A percentile compares a stretch with the other conserved stretches of the same genome.
Evolutionary conservation across 2,888 invertebrate species (phyloP).

Genomic region (Monopis laevigella): DNA sequence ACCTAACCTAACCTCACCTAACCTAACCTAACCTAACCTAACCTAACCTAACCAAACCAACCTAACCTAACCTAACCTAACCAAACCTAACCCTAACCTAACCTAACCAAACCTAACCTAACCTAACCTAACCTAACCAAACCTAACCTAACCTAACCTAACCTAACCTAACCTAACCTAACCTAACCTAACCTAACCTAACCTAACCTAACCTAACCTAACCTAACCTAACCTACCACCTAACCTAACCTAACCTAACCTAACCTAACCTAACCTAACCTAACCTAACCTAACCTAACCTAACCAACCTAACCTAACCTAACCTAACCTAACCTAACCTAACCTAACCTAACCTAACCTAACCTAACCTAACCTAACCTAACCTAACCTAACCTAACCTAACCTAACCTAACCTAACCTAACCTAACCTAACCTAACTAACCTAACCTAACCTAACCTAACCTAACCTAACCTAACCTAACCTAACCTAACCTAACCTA

Average conservation of each 20-base stretch:
- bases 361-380: conserved; percentile 16
- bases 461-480: conserved; percentile 16
- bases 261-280: not conserved
- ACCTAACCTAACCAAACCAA: conserved; percentile 7
- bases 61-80: conserved; percentile 1
- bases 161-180: conserved; percentile 20
- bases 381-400: conserved; percentile 17
- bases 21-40: conserved; percentile 1
- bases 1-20: conserved; percentile 19
- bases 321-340: conserved; percentile 17
- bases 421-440: conserved; percentile 11
- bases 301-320: conserved; percentile 3
- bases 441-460: not conserved
- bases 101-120: conserved; percentile 1
- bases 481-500: conserved; percentile 16
- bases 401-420: conserved; percentile 16
- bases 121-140: conserved; percentile 19
- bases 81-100: conserved; percentile 6
- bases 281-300: conserved; percentile 7
- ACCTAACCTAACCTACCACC: conserved; percentile 13
- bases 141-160: conserved; percentile 24
- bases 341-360: conserved; percentile 15
- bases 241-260: conserved; percentile 3
- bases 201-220: conserved; percentile 23
- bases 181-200: conserved; percentile 23